A percentile compares a stretch with the other conserved stretches of the same genome.
These are phyloP conservation scores for Drosophila nasuta DNA, from an alignment of 1,140 invertebrate species.

Conservation along the genomic window DNA sequence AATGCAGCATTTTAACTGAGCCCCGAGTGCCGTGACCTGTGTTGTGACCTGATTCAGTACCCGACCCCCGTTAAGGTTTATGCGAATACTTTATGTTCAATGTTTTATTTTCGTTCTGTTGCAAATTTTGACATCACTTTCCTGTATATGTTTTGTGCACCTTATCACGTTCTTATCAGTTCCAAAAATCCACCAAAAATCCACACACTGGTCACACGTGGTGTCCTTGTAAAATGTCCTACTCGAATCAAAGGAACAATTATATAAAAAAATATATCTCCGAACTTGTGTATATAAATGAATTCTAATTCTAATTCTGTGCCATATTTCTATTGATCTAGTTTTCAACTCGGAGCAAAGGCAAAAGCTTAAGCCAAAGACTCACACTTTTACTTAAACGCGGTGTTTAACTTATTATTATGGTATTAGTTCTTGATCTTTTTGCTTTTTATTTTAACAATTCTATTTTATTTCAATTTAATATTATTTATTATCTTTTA, in stretches of 20 bases:
- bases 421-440: conserved; percentile 4
- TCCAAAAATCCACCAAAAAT: conserved; percentile 6
- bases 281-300: conserved; percentile 15
- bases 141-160: conserved; percentile 33
- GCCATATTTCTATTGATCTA: neutral
- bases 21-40: conserved; percentile 5
- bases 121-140: conserved; percentile 33
- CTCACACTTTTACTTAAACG: conserved; percentile 5
- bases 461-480: conserved; percentile 10
- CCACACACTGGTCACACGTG: conserved; percentile 25
- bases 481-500: conserved; percentile 15
- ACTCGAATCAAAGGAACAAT: conserved; percentile 14
- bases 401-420: conserved; percentile 9
- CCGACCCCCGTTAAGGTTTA: conserved; percentile 50
- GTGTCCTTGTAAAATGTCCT: conserved; percentile 44
- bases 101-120: conserved; percentile 45
- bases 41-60: conserved; percentile 51
- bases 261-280: conserved; percentile 38
- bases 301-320: neutral
- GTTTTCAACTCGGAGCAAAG: conserved; percentile 7
- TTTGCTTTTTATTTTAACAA: conserved; percentile 6
- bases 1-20: conserved; percentile 63
- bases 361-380: neutral
- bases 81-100: conserved; percentile 46
- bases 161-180: conserved; percentile 9